A percentile compares a stretch with the other conserved stretches of the same genome.
Evolutionary conservation across 2,797 vertebrate species (phyloP).

Genomic region (Cynopterus sphinx): DNA sequence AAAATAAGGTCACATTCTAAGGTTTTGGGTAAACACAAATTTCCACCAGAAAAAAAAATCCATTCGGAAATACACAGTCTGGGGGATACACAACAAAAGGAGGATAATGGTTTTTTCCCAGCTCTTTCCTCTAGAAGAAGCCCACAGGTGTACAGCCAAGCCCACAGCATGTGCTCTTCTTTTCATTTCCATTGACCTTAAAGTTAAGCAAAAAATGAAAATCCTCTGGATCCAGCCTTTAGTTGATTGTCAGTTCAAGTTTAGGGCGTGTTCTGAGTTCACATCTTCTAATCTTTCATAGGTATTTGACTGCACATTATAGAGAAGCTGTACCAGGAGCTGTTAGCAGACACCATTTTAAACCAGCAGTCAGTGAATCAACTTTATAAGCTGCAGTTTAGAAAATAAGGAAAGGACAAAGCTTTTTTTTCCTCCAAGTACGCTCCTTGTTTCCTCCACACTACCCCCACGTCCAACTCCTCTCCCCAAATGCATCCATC

Average conservation of each 20-base stretch:
- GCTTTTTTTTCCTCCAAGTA: not conserved
- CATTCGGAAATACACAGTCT: not conserved
- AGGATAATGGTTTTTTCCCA: not conserved
- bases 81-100: not conserved
- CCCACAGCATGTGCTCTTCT: not conserved
- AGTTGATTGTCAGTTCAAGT: not conserved
- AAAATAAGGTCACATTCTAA: not conserved
- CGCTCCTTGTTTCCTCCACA: not conserved
- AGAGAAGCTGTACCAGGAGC: not conserved
- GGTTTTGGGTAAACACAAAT: not conserved
- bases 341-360: not conserved
- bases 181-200: not conserved
- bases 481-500: constrained; percentile 68
- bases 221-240: not conserved
- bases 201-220: not conserved
- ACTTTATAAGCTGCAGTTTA: constrained; percentile 33
- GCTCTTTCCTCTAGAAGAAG: not conserved
- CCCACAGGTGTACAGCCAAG: accelerated
- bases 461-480: not conserved
- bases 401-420: not conserved
- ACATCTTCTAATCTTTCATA: not conserved
- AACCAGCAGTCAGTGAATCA: constrained; percentile 35
- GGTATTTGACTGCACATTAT: not conserved
- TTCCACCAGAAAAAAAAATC: not conserved
- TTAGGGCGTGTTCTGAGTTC: not conserved